phyloP scores from a whole-genome alignment of 1,140 invertebrate genomes.

The Zeugodacus cucurbitae region DNA sequence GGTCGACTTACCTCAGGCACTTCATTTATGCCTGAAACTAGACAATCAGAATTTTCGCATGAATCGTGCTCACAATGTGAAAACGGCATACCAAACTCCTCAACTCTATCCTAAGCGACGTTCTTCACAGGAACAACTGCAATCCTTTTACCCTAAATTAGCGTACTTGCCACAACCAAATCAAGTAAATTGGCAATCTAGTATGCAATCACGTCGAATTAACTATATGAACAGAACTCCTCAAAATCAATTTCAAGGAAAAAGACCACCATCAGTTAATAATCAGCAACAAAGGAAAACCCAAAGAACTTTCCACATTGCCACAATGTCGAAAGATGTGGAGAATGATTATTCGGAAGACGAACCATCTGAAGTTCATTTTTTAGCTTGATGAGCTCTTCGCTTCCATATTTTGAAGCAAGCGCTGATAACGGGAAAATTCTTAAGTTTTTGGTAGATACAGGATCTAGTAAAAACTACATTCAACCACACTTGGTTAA shows the following conservation, averaged over 20 bases:
- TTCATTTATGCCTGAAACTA: no score
- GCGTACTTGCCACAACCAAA: neutral
- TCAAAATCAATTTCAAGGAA: no score
- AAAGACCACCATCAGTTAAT: slow-evolving; percentile 3
- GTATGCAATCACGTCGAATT: slow-evolving; percentile 37
- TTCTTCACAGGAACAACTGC: no score
- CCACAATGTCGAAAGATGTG: neutral
- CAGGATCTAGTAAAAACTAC: slow-evolving; percentile 48
- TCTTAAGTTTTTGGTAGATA: no score
- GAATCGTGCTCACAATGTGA: neutral
- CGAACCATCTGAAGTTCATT: slow-evolving; percentile 29
- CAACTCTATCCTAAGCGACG: neutral
- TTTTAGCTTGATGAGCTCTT: slow-evolving; percentile 49
- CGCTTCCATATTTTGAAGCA: slow-evolving; percentile 49
- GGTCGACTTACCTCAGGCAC: no score
- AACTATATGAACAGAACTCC: no score
- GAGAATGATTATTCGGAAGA: neutral
- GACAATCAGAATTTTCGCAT: no score
- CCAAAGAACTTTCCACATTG: slow-evolving; percentile 26
- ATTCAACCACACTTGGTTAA: slow-evolving; percentile 42
- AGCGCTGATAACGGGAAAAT: slow-evolving; percentile 42
- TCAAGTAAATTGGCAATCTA: neutral
- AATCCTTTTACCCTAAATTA: slow-evolving; percentile 7
- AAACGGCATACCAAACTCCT: neutral
- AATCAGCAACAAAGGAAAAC: neutral